Evolutionary conservation across 2,797 vertebrate species (phyloP).

Genomic region (Thalassophryne amazonica): DNA sequence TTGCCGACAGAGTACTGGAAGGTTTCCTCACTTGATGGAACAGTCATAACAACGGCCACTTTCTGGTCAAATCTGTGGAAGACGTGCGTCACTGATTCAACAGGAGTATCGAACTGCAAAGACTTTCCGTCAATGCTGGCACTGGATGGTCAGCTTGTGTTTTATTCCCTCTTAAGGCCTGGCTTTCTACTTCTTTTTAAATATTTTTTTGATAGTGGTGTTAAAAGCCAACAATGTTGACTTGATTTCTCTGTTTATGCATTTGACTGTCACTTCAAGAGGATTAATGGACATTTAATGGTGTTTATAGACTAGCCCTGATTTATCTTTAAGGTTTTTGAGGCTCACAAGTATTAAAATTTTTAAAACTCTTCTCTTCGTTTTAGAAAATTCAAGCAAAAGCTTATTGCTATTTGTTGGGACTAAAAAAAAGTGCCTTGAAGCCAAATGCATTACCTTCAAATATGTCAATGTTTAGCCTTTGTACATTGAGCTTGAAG

Average conservation of each 20-base stretch:
- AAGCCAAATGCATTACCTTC: constrained; percentile 43
- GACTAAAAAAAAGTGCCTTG: constrained; percentile 18
- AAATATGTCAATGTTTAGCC: constrained; percentile 75
- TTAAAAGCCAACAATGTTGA: background rate
- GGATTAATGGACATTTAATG: background rate
- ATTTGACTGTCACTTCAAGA: background rate
- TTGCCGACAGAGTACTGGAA: constrained; percentile 96
- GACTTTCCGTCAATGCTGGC: constrained; percentile 95
- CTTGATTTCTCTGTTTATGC: background rate
- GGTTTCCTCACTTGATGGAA: constrained; percentile 90
- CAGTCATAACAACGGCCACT: constrained; percentile 93
- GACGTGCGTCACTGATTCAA: constrained; percentile 94
- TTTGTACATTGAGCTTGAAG: constrained; percentile 61
- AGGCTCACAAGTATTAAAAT: background rate
- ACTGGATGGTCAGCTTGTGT: constrained; percentile 81
- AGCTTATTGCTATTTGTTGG: background rate
- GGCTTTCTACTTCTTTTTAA: background rate
- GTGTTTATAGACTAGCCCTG: background rate
- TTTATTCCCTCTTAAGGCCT: background rate
- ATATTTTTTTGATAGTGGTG: background rate
- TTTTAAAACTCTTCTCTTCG: background rate
- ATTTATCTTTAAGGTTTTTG: background rate
- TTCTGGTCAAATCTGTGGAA: constrained; percentile 97
- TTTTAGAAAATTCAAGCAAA: constrained; percentile 12
- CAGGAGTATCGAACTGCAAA: constrained; percentile 94